Conservation (phyloP, 2,888 invertebrate species). For the Microchrysa polita region DNA sequence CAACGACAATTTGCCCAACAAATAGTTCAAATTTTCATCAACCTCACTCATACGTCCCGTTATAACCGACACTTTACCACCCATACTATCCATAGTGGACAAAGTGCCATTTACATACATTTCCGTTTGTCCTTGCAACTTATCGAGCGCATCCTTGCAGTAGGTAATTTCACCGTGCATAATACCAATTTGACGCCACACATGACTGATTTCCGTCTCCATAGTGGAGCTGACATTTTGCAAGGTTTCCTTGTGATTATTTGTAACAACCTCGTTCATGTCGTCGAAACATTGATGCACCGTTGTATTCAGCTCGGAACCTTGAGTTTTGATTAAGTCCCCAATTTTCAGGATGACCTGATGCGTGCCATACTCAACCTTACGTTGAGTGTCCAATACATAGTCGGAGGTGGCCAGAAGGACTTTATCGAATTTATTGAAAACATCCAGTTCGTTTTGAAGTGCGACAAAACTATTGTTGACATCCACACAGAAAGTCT, state of each 20-base stretch:
- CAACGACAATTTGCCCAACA: slow-evolving; percentile 80
- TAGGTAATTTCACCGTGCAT: slow-evolving; percentile 86
- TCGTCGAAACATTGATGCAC: slow-evolving; percentile 75
- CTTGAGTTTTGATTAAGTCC: slow-evolving; percentile 73
- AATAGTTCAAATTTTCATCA: slow-evolving; percentile 82
- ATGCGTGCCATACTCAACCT: slow-evolving; percentile 85
- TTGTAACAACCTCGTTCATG: slow-evolving; percentile 75
- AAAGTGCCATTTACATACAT: slow-evolving; percentile 82
- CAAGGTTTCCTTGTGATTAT: slow-evolving; percentile 76
- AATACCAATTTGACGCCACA: slow-evolving; percentile 90
- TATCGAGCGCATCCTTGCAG: slow-evolving; percentile 78
- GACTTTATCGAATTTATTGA: slow-evolving; percentile 80
- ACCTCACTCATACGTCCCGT: slow-evolving; percentile 80
- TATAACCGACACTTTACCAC: slow-evolving; percentile 80
- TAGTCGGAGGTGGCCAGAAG: slow-evolving; percentile 85
- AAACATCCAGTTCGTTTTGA: slow-evolving; percentile 66
- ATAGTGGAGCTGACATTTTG: slow-evolving; percentile 80
- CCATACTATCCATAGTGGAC: slow-evolving; percentile 79
- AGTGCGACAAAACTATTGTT: slow-evolving; percentile 68
- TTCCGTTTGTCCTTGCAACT: slow-evolving; percentile 78
- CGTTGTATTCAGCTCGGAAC: slow-evolving; percentile 72
- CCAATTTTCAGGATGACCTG: slow-evolving; percentile 81
- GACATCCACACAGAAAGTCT: slow-evolving; percentile 68
- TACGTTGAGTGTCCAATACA: slow-evolving; percentile 82
- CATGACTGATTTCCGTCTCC: slow-evolving; percentile 83